Evolutionary conservation across 35 echinoderm and acorn worm genomes (phyloP).

Genomic region (Hemicentrotus pulcherrimus): DNA sequence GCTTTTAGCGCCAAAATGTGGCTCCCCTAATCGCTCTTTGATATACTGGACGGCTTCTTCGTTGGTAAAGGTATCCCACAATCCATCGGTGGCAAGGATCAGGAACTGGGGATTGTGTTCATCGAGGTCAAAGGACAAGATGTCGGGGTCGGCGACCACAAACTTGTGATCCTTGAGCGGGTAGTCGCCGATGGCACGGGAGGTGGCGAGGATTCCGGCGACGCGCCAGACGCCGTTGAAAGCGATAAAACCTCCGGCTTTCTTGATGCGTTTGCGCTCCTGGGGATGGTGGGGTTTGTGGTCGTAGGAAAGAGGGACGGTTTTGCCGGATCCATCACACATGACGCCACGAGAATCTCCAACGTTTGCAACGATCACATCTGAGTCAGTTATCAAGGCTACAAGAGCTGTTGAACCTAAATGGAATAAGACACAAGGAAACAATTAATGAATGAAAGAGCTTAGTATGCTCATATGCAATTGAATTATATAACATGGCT

Average conservation of each 20-base stretch:
- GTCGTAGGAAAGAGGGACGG: conserved; percentile 88
- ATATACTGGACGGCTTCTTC: conserved; percentile 93
- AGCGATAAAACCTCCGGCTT: conserved; percentile 87
- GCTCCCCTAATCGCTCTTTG: conserved; percentile 76
- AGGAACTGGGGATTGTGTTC: conserved; percentile 80
- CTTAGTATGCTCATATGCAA: background rate
- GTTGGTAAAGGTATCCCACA: conserved; percentile 94
- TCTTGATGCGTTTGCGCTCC: conserved; percentile 88
- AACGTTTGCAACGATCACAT: conserved; percentile 91
- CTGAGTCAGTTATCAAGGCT: conserved; percentile 62
- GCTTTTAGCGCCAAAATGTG: conserved; percentile 89
- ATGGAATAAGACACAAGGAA: conserved; percentile 57
- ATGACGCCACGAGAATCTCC: conserved; percentile 95
- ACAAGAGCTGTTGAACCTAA: conserved; percentile 88
- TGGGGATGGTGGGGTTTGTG: conserved; percentile 89
- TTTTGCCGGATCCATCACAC: conserved; percentile 75
- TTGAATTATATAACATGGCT: no score
- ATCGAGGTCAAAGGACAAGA: conserved; percentile 64
- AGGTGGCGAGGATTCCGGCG: conserved; percentile 89
- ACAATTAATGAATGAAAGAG: background rate
- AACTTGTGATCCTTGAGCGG: conserved; percentile 90
- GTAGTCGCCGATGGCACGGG: conserved; percentile 91
- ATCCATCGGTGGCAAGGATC: conserved; percentile 92
- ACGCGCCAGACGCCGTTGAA: conserved; percentile 97
- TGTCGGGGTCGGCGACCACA: conserved; percentile 85